phyloP scores from a whole-genome alignment of 2,888 invertebrate species.

The Cephus spinipes region DNA sequence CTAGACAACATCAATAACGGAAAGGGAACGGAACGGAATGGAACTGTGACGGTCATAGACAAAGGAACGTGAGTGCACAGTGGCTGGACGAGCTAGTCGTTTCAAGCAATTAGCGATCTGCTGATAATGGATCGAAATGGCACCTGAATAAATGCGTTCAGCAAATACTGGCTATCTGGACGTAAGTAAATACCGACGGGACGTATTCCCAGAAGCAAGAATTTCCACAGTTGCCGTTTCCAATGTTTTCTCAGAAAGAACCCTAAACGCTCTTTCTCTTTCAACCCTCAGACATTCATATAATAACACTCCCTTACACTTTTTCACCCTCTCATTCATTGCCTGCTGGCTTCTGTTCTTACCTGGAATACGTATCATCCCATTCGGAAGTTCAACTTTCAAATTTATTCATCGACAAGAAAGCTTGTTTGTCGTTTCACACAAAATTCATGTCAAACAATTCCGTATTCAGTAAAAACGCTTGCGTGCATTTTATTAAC shows the following conservation, averaged over 20 bases:
- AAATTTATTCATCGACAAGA: not conserved
- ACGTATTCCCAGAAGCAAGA: slow-evolving; percentile 19
- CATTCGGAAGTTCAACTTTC: not conserved
- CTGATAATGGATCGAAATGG: slow-evolving; percentile 23
- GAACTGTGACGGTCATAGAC: slow-evolving; percentile 10
- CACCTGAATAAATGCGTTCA: slow-evolving; percentile 25
- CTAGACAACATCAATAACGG: not conserved
- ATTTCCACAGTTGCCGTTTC: not conserved
- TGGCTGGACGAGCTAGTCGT: slow-evolving; percentile 14
- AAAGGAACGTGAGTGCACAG: slow-evolving; percentile 19
- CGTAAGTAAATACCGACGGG: slow-evolving; percentile 19
- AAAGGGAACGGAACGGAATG: not conserved
- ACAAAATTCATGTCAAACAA: not conserved
- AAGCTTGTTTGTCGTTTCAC: not conserved
- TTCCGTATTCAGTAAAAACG: not conserved
- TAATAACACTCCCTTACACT: not conserved
- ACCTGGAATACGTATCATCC: not conserved
- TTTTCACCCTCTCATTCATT: not conserved
- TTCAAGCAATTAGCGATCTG: slow-evolving; percentile 24
- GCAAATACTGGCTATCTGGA: slow-evolving; percentile 22
- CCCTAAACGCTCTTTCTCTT: not conserved
- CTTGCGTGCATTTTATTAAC: not conserved
- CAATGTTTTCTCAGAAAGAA: not conserved
- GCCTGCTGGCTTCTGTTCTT: not conserved
- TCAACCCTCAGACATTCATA: not conserved